A percentile compares a stretch with the other conserved stretches of the same genome.
Conservation (phyloP, 2,888 invertebrate species). For the Rhagonycha lutea region DNA sequence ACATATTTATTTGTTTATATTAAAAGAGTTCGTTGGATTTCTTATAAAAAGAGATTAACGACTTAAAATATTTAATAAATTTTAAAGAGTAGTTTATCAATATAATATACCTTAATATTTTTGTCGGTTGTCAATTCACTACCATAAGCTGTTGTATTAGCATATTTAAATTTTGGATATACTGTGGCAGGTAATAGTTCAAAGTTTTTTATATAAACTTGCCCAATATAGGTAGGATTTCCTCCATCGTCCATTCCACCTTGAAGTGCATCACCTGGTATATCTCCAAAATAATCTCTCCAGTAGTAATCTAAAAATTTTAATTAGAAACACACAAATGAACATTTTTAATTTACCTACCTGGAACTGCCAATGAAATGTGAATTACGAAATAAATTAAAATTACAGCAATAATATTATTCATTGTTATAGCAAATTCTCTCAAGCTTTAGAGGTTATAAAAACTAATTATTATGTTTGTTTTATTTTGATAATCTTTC, state of each 20-base stretch:
- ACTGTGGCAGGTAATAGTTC: neutral
- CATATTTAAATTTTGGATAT: neutral
- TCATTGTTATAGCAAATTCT: neutral
- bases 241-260: constrained; percentile 16
- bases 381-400: neutral
- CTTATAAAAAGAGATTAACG: neutral
- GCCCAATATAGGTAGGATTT: constrained; percentile 18
- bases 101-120: neutral
- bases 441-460: neutral
- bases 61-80: neutral
- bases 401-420: neutral
- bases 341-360: neutral
- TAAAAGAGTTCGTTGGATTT: neutral
- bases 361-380: neutral
- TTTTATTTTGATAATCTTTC: neutral
- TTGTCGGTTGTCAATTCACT: neutral
- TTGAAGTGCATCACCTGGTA: constrained; percentile 25
- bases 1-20: neutral
- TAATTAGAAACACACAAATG: neutral
- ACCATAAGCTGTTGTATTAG: neutral
- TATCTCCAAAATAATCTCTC: constrained; percentile 15
- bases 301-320: constrained; percentile 27
- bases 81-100: neutral
- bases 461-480: neutral
- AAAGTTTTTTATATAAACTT: neutral